Percentiles rank a stretch among this genome's conserved stretches.
Conservation (phyloP, 1,140 invertebrate species). For the Heliconius eleuchia region DNA sequence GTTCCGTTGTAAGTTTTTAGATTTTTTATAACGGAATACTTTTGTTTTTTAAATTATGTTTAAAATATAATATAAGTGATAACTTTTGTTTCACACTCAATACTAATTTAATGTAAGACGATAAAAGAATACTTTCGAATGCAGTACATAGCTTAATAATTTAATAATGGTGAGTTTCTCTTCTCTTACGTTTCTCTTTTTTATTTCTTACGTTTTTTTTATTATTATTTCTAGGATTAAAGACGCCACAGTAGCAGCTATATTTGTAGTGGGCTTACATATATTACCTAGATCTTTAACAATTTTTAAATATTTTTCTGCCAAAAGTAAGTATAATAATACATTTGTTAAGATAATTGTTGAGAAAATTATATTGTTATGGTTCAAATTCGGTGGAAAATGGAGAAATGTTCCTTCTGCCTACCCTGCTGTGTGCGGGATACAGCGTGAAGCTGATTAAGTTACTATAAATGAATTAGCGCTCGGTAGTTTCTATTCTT, state of each 20-base stretch:
- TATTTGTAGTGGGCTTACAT: constrained; percentile 53
- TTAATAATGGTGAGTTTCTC: not conserved
- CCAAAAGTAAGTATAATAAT: constrained; percentile 44
- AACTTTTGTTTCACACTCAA: too few relatives aligned
- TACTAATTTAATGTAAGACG: too few relatives aligned
- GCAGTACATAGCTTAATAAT: not conserved
- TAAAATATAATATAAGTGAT: not conserved
- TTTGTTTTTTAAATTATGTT: too few relatives aligned
- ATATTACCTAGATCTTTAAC: constrained; percentile 49
- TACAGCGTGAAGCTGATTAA: too few relatives aligned
- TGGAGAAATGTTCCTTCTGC: too few relatives aligned
- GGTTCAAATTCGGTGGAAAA: not conserved
- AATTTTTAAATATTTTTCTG: constrained; percentile 45
- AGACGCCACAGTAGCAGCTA: constrained; percentile 57
- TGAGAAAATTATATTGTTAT: not conserved
- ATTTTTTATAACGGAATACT: not conserved
- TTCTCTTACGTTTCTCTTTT: not conserved
- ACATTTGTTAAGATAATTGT: not conserved
- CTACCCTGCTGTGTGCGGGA: too few relatives aligned
- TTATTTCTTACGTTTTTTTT: not conserved
- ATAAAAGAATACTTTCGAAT: too few relatives aligned
- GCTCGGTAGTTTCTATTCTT: too few relatives aligned
- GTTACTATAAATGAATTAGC: too few relatives aligned
- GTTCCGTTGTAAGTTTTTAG: constrained; percentile 45
- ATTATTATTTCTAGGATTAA: constrained; percentile 52